Evolutionary conservation across 2,797 vertebrate genomes (phyloP).

Genomic region (Pseudomugil tenellus): DNA sequence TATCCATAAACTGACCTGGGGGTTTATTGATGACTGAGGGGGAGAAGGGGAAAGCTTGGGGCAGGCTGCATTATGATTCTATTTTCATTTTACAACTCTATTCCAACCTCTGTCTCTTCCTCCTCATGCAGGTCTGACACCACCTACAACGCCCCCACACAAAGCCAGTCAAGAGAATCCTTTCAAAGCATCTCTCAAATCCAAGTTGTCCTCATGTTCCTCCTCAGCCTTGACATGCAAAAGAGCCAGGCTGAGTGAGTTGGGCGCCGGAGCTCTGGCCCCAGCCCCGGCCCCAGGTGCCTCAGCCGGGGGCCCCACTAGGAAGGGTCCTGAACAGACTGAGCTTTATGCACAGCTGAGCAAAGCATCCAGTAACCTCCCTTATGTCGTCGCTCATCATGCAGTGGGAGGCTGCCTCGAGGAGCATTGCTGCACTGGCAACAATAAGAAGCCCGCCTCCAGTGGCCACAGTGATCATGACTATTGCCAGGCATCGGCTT

Average conservation of each 20-base stretch:
- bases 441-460: conserved; percentile 85
- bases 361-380: conserved; percentile 87
- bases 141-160: conserved; percentile 99
- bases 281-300: conserved; percentile 76
- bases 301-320: conserved; percentile 85
- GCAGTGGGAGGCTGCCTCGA: conserved; percentile 78
- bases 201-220: conserved; percentile 95
- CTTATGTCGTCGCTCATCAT: conserved; percentile 68
- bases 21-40: conserved; percentile 62
- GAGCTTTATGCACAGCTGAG: conserved; percentile 95
- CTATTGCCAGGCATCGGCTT: conserved; percentile 94
- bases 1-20: conserved; percentile 72
- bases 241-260: conserved; percentile 91
- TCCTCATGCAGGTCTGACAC: conserved; percentile 92
- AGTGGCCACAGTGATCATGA: conserved; percentile 96
- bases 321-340: conserved; percentile 93
- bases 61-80: conserved; percentile 67
- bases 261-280: conserved; percentile 82
- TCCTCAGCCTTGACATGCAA: conserved; percentile 90
- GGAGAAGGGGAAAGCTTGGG: conserved; percentile 30
- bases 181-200: conserved; percentile 97
- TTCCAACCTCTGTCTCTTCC: conserved; percentile 45
- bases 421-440: conserved; percentile 87
- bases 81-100: conserved; percentile 55
- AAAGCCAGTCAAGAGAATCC: conserved; percentile 99